phyloP scores from a whole-genome alignment of 2,888 invertebrate genomes.

The Agrochola lychnidis region DNA sequence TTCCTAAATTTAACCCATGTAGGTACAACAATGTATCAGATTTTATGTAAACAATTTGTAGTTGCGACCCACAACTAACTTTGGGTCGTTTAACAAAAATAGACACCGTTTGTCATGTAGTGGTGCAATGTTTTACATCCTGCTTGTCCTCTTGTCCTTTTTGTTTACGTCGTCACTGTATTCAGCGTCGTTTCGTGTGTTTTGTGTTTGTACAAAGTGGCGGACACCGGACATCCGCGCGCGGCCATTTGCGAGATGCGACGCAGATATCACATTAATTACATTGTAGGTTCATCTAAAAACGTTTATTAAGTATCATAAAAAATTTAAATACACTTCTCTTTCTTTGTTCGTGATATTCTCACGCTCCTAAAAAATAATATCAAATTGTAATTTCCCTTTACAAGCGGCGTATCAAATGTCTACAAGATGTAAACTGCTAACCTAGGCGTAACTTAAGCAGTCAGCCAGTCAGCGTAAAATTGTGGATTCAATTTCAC shows the following conservation, averaged over 20 bases:
- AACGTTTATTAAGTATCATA: constrained; percentile 53
- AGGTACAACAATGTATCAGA: constrained; percentile 32
- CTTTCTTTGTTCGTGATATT: constrained; percentile 52
- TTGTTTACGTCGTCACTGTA: constrained; percentile 66
- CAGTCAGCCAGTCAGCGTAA: constrained; percentile 37
- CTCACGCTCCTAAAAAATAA: constrained; percentile 55
- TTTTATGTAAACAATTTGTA: constrained; percentile 46
- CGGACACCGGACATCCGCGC: constrained; percentile 79
- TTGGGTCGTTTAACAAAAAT: constrained; percentile 70
- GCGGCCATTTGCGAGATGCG: constrained; percentile 73
- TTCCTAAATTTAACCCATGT: not conserved
- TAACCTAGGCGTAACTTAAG: constrained; percentile 54
- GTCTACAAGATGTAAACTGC: constrained; percentile 52
- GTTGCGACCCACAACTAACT: constrained; percentile 60
- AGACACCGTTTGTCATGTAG: constrained; percentile 71
- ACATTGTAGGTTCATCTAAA: constrained; percentile 50
- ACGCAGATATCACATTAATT: constrained; percentile 71
- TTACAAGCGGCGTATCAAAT: constrained; percentile 58
- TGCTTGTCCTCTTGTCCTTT: constrained; percentile 74
- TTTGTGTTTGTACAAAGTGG: constrained; percentile 73
- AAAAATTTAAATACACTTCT: constrained; percentile 42
- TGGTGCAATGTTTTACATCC: constrained; percentile 76
- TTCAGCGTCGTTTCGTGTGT: constrained; percentile 74
- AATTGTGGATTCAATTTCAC: constrained; percentile 48
- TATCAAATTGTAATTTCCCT: constrained; percentile 60